A percentile compares a stretch with the other conserved stretches of the same genome.
These are phyloP conservation scores for Gadopsis bispinosus DNA, from an alignment of 2,797 vertebrate genomes.

Conservation along the genomic window DNA sequence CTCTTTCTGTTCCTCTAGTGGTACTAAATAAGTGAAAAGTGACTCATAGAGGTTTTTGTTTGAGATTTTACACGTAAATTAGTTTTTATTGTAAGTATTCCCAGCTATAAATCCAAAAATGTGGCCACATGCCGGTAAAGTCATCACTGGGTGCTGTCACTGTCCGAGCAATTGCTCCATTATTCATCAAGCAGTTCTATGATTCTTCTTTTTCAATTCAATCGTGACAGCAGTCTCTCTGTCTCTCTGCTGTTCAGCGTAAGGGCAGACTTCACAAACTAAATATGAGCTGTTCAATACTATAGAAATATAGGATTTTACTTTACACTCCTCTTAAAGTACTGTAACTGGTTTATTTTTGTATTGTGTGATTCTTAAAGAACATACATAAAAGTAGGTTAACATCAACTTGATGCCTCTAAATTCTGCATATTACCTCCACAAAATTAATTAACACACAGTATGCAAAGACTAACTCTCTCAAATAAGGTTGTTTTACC, in stretches of 20 bases:
- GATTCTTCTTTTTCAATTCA: conserved; percentile 23
- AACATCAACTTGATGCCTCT: neutral
- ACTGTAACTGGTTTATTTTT: neutral
- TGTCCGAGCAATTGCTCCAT: conserved; percentile 26
- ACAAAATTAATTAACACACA: neutral
- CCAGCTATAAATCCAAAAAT: conserved; percentile 18
- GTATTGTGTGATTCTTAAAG: neutral
- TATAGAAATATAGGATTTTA: neutral
- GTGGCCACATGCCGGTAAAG: conserved; percentile 4
- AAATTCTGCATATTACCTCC: neutral
- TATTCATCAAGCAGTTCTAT: conserved; percentile 28
- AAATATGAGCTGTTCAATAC: neutral
- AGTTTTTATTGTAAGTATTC: neutral
- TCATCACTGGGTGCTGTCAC: conserved; percentile 20
- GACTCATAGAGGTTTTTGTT: neutral
- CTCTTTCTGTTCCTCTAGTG: neutral
- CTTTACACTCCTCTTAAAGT: neutral
- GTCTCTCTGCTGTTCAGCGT: conserved; percentile 17
- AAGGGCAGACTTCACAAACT: conserved; percentile 5
- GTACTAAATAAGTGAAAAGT: neutral
- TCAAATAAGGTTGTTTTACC: neutral
- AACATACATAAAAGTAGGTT: neutral
- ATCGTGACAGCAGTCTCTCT: conserved; percentile 2
- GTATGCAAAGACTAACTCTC: neutral
- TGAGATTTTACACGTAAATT: conserved; percentile 8